A percentile compares a stretch with the other conserved stretches of the same genome.
Conservation (phyloP, 1,140 invertebrate genomes). For the roundworm (Caenorhabditis elegans) region DNA sequence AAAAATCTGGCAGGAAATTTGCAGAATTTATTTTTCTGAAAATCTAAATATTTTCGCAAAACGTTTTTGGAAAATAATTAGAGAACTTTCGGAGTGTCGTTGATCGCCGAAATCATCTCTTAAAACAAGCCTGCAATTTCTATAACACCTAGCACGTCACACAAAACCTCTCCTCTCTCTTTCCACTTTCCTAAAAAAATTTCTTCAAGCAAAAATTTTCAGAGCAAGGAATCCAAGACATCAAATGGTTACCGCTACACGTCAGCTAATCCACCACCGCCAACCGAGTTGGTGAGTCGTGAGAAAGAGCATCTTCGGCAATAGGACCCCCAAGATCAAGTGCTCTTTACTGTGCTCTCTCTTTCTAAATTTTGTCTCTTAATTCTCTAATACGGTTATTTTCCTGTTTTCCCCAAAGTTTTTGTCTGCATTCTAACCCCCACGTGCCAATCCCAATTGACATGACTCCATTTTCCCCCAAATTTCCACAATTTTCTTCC, state of each 20-base stretch:
- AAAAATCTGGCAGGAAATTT: too few relatives aligned
- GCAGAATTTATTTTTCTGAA: too few relatives aligned
- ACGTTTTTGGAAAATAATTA: too few relatives aligned
- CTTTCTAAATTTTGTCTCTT: neutral
- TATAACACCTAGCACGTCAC: too few relatives aligned
- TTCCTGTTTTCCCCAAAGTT: neutral
- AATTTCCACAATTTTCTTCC: neutral
- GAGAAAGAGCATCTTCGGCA: conserved; percentile 26
- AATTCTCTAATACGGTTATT: conserved; percentile 30
- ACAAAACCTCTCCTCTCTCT: too few relatives aligned
- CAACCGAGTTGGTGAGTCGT: conserved; percentile 16
- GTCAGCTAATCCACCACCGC: conserved; percentile 1
- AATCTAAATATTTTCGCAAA: too few relatives aligned
- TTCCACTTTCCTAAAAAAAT: too few relatives aligned
- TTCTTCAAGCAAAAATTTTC: too few relatives aligned
- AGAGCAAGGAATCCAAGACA: neutral
- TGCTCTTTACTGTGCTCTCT: neutral
- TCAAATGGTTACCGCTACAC: conserved; percentile 1
- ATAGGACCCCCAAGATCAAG: neutral
- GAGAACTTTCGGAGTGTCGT: too few relatives aligned
- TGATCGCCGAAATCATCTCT: too few relatives aligned
- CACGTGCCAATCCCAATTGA: conserved; percentile 20
- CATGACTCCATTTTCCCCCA: neutral
- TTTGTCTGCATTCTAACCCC: conserved; percentile 5
- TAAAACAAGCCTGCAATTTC: too few relatives aligned